Base-by-base conservation (phyloP, 2,888 invertebrate genomes). In the Cerastis leucographa region DNA sequence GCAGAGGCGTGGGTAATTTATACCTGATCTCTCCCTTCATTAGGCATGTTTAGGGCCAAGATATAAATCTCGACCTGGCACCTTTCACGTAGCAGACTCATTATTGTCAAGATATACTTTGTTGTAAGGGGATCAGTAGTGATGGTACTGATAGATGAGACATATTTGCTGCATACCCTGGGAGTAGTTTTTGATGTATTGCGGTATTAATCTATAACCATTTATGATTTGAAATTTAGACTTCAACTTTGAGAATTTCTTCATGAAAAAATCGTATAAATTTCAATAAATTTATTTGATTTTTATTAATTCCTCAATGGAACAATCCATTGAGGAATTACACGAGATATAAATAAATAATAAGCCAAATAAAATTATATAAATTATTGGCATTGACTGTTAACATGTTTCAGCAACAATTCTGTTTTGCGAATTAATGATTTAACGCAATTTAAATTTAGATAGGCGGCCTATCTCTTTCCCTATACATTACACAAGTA, bases 1-100 rank as follows among this genome's bases (percentile, higher is more conserved):
- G 85, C 54, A 85, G 67, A 19, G 4, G 35, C 40, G 49, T 22
- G 5, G 44, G 81, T 81, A 74, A 85, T 81, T 74, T 81, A 81
- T 74, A 46, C 69, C 65, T 69, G 59, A 84, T 69, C 49, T 69
- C 51, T 66, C 65, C 54, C 68, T 81, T 85, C 69, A 81, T 85
- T 85, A 85, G n/a, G 72, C 19, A 19, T 44, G 35, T 84, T 80
- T 80, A 66, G 69, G 46, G 42, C 66, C 59, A 19, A 6, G 85
- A 81, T 85, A 85, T 81, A 84, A 66, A 81, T 81, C 85, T 65
- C 35, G 0, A 25, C 61, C 54, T 42, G 65, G 5, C 3, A 66
- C 59, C 40, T 62, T 59, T 35, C 22, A 51, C 56, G 17, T 2
- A 44, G 51, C 35, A 12, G 29, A 29, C 22, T 61, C 61, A 61